Conservation (phyloP, 2,888 invertebrate species). For the Automeris io region DNA sequence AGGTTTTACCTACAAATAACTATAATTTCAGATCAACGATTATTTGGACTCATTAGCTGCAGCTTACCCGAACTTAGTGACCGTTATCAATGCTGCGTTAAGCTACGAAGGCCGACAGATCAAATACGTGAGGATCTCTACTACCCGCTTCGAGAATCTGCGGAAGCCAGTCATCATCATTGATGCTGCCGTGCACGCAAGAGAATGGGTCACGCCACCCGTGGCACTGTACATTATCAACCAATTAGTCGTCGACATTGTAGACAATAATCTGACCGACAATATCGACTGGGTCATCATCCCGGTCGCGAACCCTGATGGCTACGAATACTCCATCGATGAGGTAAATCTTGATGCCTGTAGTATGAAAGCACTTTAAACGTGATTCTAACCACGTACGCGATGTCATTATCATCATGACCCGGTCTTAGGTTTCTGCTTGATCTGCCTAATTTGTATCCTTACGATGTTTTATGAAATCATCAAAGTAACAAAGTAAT, state of each 20-base stretch:
- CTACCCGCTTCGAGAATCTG: conserved; percentile 53
- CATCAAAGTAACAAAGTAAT: too few species aligned
- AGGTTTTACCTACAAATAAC: too few species aligned
- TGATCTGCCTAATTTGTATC: background rate
- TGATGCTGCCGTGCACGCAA: conserved; percentile 80
- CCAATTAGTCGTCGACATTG: conserved; percentile 78
- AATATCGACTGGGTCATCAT: conserved; percentile 81
- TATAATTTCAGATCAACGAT: conserved; percentile 73
- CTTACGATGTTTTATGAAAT: background rate
- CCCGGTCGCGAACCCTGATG: conserved; percentile 84
- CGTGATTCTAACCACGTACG: background rate
- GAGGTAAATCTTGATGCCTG: conserved; percentile 41
- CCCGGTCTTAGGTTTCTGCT: background rate
- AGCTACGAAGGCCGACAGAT: conserved; percentile 79
- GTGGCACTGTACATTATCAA: conserved; percentile 81
- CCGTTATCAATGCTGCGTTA: conserved; percentile 73
- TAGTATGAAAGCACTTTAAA: background rate
- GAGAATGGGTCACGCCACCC: conserved; percentile 85
- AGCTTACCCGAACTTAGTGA: conserved; percentile 64
- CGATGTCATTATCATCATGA: background rate
- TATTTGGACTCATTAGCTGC: conserved; percentile 57
- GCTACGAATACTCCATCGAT: conserved; percentile 80
- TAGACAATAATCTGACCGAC: conserved; percentile 65
- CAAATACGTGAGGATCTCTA: conserved; percentile 78
- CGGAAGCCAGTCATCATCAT: conserved; percentile 77